Percentiles rank a stretch among this genome's conserved stretches.
These are phyloP conservation scores for Excalfactoria chinensis DNA, from an alignment of 2,113 vertebrate genomes.

Conservation along the genomic window DNA sequence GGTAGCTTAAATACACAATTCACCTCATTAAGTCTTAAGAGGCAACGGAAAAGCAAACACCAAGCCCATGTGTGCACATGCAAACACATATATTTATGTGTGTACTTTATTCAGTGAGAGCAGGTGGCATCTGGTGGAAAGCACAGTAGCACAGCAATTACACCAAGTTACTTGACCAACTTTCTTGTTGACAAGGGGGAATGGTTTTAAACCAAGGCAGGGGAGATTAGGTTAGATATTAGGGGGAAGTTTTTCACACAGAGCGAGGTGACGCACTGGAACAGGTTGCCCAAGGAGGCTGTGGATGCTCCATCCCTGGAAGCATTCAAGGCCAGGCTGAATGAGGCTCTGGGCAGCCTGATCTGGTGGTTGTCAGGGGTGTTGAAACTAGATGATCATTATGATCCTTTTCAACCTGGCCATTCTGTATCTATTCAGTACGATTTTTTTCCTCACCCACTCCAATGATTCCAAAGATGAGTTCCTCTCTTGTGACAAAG, in stretches of 20 bases:
- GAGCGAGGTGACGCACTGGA: too few relatives aligned
- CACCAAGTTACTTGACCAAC: background rate
- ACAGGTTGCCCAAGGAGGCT: too few relatives aligned
- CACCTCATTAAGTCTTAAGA: background rate
- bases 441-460: background rate
- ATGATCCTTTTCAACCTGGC: too few relatives aligned
- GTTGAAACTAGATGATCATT: too few relatives aligned
- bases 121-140: fast-evolving
- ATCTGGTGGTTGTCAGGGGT: too few relatives aligned
- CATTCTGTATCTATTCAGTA: too few relatives aligned
- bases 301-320: too few relatives aligned
- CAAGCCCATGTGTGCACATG: background rate
- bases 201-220: too few relatives aligned
- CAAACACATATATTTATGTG: fast-evolving
- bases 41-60: background rate
- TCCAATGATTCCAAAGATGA: background rate
- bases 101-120: background rate
- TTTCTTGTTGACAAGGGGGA: background rate
- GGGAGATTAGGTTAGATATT: too few relatives aligned
- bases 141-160: background rate
- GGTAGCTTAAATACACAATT: background rate
- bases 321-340: too few relatives aligned
- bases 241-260: too few relatives aligned
- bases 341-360: too few relatives aligned
- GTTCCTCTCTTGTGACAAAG: background rate